Conservation (phyloP, 2,797 vertebrate species). For the Mus minutoides region DNA sequence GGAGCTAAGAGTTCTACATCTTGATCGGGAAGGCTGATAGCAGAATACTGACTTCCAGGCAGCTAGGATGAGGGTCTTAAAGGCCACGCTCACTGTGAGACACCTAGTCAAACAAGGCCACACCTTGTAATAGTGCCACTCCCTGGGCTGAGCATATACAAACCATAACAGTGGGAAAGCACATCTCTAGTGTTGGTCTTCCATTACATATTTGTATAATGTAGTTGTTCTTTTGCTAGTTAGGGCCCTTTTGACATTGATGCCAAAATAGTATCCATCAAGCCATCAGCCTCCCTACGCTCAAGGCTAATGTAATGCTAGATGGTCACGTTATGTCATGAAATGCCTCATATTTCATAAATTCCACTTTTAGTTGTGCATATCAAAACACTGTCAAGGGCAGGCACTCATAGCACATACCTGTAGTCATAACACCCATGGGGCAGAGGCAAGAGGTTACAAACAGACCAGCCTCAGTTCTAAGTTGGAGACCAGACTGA, state of each 20-base stretch:
- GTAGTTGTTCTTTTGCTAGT: too few species aligned
- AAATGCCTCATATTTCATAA: neutral
- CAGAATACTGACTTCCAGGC: too few species aligned
- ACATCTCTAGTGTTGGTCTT: too few species aligned
- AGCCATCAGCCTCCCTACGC: neutral
- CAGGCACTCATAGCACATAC: neutral
- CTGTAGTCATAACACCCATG: neutral
- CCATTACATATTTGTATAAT: too few species aligned
- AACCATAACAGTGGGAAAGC: neutral
- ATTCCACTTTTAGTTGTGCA: neutral
- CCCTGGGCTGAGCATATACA: too few species aligned
- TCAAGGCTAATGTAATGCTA: neutral
- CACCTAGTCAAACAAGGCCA: too few species aligned
- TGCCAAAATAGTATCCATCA: neutral
- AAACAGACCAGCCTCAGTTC: neutral
- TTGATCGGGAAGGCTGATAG: too few species aligned
- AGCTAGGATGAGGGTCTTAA: too few species aligned
- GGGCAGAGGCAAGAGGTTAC: neutral
- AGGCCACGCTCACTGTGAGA: too few species aligned
- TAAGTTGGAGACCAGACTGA: neutral
- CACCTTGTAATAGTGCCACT: too few species aligned
- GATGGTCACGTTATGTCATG: neutral
- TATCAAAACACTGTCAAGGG: neutral
- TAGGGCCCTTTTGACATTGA: too few species aligned
- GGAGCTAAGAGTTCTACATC: too few species aligned